Percentiles rank a stretch among this genome's conserved stretches.
Conservation (phyloP, 2,797 vertebrate species). For the Takifugu rubripes region DNA sequence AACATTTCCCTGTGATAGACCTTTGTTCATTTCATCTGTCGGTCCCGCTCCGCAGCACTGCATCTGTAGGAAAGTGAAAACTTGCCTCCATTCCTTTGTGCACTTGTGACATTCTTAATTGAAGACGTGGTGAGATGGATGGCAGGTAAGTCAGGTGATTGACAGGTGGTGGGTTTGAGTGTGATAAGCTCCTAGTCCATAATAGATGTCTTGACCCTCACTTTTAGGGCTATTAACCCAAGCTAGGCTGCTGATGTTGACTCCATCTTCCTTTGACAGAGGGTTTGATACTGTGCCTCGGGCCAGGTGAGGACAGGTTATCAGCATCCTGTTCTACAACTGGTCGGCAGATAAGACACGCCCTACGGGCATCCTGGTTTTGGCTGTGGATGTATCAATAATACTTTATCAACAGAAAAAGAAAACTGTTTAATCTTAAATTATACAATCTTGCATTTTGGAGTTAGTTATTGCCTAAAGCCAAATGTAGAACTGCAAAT, state of each 20-base stretch:
- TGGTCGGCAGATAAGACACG: slow-evolving; percentile 55
- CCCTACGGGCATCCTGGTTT: slow-evolving; percentile 36
- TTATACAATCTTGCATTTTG: slow-evolving; percentile 41
- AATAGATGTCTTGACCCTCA: slow-evolving; percentile 72
- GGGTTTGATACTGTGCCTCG: slow-evolving; percentile 48
- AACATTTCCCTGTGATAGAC: slow-evolving; percentile 12
- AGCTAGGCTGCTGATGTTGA: slow-evolving; percentile 36
- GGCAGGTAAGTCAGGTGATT: slow-evolving; percentile 61
- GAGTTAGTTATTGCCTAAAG: slow-evolving; percentile 30
- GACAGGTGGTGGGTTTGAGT: slow-evolving; percentile 62
- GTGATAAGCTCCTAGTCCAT: slow-evolving; percentile 67
- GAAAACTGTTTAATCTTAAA: slow-evolving; percentile 38
- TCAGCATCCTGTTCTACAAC: slow-evolving; percentile 48
- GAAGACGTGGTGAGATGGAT: slow-evolving; percentile 44
- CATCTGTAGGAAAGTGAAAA: slow-evolving; percentile 22
- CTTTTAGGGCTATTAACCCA: slow-evolving; percentile 68
- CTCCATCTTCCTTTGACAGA: slow-evolving; percentile 64
- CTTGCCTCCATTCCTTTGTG: slow-evolving; percentile 44
- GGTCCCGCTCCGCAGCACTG: slow-evolving; percentile 7
- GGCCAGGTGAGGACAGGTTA: slow-evolving; percentile 52
- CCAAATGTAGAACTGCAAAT: slow-evolving; percentile 22
- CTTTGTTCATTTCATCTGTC: slow-evolving; percentile 32
- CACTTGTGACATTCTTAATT: slow-evolving; percentile 47
- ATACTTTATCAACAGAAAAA: slow-evolving; percentile 12
- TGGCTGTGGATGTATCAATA: slow-evolving; percentile 3